Conservation (phyloP, 2,113 vertebrate genomes). For the Neogale vison region DNA sequence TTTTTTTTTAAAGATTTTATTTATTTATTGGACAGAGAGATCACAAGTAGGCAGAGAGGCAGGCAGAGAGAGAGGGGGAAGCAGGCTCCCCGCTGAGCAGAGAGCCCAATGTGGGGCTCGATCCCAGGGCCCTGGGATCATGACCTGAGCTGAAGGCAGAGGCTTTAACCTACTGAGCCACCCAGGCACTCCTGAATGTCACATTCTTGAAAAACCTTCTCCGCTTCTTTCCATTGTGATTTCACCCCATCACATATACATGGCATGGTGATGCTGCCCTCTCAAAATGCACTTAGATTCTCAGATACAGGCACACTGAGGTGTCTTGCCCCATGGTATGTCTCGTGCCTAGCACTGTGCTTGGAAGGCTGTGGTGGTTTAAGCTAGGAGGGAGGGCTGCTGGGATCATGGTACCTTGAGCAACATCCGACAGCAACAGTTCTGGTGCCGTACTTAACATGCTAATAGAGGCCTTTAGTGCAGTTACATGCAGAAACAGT, state of each 20-base stretch:
- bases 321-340: not conserved
- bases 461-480: not conserved
- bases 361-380: not conserved
- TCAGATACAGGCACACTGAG: not conserved
- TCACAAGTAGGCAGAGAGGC: too few relatives aligned
- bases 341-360: not conserved
- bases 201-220: not conserved
- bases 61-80: too few relatives aligned
- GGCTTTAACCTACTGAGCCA: too few relatives aligned
- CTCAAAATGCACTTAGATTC: not conserved
- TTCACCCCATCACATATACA: not conserved
- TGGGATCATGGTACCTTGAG: not conserved
- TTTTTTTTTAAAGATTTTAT: not conserved
- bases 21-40: too few relatives aligned
- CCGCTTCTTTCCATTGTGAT: not conserved
- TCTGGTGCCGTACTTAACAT: not conserved
- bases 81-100: too few relatives aligned
- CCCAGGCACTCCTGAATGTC: not conserved
- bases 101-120: too few relatives aligned
- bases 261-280: not conserved
- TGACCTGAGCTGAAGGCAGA: too few relatives aligned
- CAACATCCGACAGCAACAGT: not conserved
- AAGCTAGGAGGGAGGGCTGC: not conserved
- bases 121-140: too few relatives aligned
- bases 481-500: not conserved